A percentile compares a stretch with the other conserved stretches of the same genome.
Conservation (phyloP, 1,140 invertebrate genomes). For the Drosophila nigromelanica region DNA sequence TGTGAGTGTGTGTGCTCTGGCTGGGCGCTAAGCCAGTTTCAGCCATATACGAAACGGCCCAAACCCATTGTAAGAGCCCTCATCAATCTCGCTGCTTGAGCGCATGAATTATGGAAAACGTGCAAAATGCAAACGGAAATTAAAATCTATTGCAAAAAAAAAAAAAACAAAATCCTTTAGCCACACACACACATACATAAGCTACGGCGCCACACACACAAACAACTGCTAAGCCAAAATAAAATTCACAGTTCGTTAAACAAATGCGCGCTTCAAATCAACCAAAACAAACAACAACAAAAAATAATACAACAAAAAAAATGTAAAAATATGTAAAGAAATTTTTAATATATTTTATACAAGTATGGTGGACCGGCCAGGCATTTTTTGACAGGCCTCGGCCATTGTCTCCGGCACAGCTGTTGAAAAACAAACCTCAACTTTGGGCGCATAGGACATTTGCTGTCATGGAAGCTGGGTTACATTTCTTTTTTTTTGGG, state of each 20-base stretch:
- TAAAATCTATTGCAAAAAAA: conserved; percentile 72
- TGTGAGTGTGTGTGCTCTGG: conserved; percentile 17
- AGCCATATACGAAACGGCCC: conserved; percentile 39
- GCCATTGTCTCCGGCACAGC: conserved; percentile 63
- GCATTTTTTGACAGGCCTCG: not conserved
- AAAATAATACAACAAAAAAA: conserved; percentile 19
- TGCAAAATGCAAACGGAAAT: conserved; percentile 82
- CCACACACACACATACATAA: conserved; percentile 7
- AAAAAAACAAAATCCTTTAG: conserved; percentile 38
- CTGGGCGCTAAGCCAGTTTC: conserved; percentile 51
- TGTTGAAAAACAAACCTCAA: conserved; percentile 79
- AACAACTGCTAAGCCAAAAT: conserved; percentile 43
- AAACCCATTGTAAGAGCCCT: conserved; percentile 50
- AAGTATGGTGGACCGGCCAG: not conserved
- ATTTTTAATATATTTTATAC: conserved; percentile 75
- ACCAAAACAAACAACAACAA: conserved; percentile 51
- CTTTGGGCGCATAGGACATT: conserved; percentile 61
- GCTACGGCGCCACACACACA: not conserved
- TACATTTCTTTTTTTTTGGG: not conserved
- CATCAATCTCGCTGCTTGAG: conserved; percentile 80
- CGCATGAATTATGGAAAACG: conserved; percentile 81
- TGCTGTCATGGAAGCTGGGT: conserved; percentile 30
- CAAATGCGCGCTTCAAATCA: conserved; percentile 71
- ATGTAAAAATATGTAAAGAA: conserved; percentile 46
- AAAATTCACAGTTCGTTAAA: conserved; percentile 78